Conservation (phyloP, 2,888 invertebrate genomes). For the Oligia fasciuncula region DNA sequence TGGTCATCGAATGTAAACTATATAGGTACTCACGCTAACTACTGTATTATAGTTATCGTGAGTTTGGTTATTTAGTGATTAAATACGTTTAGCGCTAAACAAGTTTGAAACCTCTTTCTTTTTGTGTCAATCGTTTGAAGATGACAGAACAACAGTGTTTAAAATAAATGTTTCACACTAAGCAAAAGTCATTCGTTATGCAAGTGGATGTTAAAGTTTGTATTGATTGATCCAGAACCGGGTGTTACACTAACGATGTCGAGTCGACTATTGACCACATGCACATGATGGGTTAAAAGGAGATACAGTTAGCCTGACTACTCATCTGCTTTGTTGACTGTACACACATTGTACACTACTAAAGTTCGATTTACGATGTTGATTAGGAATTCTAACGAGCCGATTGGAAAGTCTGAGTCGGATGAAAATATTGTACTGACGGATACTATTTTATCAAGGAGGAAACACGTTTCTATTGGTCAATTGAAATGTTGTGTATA, state of each 20-base stretch:
- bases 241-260: too few species aligned
- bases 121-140: neutral
- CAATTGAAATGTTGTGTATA: constrained; percentile 36
- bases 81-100: neutral
- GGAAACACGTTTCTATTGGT: constrained; percentile 46
- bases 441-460: constrained; percentile 49
- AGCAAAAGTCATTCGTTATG: neutral
- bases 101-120: neutral
- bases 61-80: neutral
- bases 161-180: neutral
- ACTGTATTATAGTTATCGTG: neutral
- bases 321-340: constrained; percentile 22
- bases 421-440: constrained; percentile 55
- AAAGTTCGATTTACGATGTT: constrained; percentile 67
- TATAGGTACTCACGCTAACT: neutral
- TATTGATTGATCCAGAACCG: neutral
- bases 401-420: constrained; percentile 43
- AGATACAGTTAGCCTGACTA: neutral
- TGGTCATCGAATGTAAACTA: neutral
- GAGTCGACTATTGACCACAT: neutral
- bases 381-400: constrained; percentile 67
- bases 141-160: neutral
- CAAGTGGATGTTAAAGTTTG: neutral
- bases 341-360: constrained; percentile 59
- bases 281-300: neutral